Evolutionary conservation across 1,140 invertebrate species (phyloP), one percentile per base, ranked within the genome.

Genomic region (Drosophila ironensis): DNA sequence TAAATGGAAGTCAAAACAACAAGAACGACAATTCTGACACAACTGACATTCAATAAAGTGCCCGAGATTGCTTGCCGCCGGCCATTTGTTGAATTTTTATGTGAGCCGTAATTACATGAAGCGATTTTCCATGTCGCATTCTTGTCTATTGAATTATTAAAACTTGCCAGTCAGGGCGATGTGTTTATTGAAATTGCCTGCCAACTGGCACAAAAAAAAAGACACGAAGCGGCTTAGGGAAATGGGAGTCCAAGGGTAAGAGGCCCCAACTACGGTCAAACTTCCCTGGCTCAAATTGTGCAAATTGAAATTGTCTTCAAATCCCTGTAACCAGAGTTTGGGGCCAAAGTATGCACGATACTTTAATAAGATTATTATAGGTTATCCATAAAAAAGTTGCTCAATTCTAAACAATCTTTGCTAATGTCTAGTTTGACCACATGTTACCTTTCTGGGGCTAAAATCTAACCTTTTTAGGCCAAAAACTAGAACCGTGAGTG

Each of bases 61-160:
- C 51, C n/a, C 11, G 20, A n/a, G 22, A 44, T 37, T 9, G 22
- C 20, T 25, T 2, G 24, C 61, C 24, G 27, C 16, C 30, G 45
- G 45, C 16, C 45, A 50, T 61, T 51, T 63, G 50, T 51, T 56
- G 50, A 67, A 63, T 61, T 80, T 77, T 61, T 51, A 47, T 41
- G 59, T 33, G 67, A 44, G 19, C 42, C 45, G 67, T 81, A 77
- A 82, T 82, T 82, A 68, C 42, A 68, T 68, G 53, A 63, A 72
- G 46, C 47, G 68, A 59, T 56, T 82, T 72, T 56, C 46, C 47
- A 61, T 80, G 66, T 75, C 56, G 44, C 50, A 56, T 69, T 63
- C 12, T 33, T 61, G 45, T 25, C 59, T 35, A 44, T 75, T 67
- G 50, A 60, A 81, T 81, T 80, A 81, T 56, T 59, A 71, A 71